Evolutionary conservation across 2,113 vertebrate species (phyloP).

Genomic region (Dolichallabes microphthalmus): DNA sequence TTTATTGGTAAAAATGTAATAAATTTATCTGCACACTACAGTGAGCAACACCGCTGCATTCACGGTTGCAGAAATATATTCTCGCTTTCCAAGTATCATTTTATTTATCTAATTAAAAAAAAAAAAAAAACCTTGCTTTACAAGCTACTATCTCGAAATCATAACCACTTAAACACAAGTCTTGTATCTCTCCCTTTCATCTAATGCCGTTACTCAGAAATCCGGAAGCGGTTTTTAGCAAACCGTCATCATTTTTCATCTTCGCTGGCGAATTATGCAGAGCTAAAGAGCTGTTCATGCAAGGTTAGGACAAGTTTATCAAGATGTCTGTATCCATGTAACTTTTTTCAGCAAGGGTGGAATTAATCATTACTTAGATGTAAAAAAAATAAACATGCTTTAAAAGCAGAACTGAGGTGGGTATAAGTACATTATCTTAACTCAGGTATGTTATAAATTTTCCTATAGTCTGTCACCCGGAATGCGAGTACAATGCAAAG

Average conservation of each 20-base stretch:
- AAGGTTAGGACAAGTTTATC: neutral
- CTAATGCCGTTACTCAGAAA: neutral
- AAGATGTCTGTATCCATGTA: neutral
- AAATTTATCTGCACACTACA: no score
- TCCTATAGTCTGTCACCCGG: no score
- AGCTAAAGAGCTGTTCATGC: neutral
- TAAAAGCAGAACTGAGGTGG: no score
- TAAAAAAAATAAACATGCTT: neutral
- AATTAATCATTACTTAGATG: neutral
- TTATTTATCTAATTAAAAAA: neutral
- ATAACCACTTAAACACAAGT: neutral
- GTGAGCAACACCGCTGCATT: neutral
- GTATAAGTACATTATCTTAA: no score
- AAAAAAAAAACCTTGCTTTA: neutral
- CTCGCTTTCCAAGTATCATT: neutral
- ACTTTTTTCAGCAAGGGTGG: neutral
- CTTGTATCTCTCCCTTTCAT: neutral
- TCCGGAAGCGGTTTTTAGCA: neutral
- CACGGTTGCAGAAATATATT: neutral
- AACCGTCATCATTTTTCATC: neutral
- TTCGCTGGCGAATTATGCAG: neutral
- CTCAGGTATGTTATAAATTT: no score
- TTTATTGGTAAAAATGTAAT: no score
- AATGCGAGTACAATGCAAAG: no score
- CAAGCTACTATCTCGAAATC: neutral